Evolutionary conservation across 2,888 invertebrate genomes (phyloP).

Genomic region (Nomada fucata): DNA sequence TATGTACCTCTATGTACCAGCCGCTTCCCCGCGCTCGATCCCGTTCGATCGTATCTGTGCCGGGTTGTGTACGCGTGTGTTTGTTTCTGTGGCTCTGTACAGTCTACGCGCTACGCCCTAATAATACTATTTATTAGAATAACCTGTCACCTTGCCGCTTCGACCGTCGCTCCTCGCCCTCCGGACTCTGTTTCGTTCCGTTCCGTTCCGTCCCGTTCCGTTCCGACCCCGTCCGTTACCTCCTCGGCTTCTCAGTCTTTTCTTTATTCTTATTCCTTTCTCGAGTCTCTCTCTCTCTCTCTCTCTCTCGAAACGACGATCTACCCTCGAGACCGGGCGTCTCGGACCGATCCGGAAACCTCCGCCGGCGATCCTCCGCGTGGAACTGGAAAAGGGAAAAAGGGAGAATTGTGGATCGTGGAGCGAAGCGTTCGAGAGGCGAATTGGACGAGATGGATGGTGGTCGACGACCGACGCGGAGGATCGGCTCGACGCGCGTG

Average conservation of each 20-base stretch:
- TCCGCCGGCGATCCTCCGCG: too few relatives aligned
- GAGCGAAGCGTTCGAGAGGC: too few relatives aligned
- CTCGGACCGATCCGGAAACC: too few relatives aligned
- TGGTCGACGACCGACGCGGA: too few relatives aligned
- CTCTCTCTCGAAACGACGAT: not conserved
- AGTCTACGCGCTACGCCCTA: conserved; percentile 83
- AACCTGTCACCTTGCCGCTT: conserved; percentile 63
- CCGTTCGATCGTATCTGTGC: not conserved
- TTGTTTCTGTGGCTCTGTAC: conserved; percentile 73
- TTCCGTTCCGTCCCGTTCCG: not conserved
- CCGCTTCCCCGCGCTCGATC: conserved; percentile 5
- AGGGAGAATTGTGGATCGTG: too few relatives aligned
- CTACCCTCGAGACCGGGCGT: too few relatives aligned
- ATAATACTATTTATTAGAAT: conserved; percentile 83
- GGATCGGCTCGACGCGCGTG: too few relatives aligned
- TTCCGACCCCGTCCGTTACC: not conserved
- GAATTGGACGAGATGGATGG: too few relatives aligned
- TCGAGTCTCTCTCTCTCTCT: not conserved
- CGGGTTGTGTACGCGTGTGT: not conserved
- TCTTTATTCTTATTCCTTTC: not conserved
- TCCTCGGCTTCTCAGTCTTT: conserved; percentile 20
- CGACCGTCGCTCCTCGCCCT: conserved; percentile 1
- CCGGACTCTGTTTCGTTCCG: not conserved
- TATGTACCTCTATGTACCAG: conserved; percentile 16
- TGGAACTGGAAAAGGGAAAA: too few relatives aligned